Conservation (phyloP, 2,888 invertebrate genomes). For the Imbricaverruca yamaguchii region DNA sequence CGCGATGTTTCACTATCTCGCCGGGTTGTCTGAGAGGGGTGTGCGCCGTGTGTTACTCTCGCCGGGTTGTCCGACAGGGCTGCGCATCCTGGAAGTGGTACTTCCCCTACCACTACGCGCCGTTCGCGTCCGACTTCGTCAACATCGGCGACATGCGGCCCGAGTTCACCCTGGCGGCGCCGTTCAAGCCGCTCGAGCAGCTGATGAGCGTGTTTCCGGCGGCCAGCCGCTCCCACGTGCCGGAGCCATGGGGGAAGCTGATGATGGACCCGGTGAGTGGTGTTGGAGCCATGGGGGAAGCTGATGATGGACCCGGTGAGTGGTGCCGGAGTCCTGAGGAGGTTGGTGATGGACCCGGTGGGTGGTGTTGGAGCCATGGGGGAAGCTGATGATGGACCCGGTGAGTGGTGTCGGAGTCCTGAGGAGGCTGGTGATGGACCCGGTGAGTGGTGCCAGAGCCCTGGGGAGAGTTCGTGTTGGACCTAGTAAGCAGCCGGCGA, state of each 20-base stretch:
- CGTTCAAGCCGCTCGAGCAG: conserved; percentile 97
- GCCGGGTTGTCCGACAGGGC: conserved; percentile 49
- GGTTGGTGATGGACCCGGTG: conserved; percentile 79
- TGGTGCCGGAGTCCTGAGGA: conserved; percentile 85
- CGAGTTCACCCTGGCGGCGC: conserved; percentile 82
- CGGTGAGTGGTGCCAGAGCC: conserved; percentile 65
- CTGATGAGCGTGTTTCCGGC: conserved; percentile 99
- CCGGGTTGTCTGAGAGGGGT: too few species aligned
- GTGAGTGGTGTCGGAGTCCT: conserved; percentile 64
- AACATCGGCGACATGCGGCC: conserved; percentile 78
- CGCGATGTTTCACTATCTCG: too few species aligned
- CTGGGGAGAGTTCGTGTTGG: conserved; percentile 89
- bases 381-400: conserved; percentile 80
- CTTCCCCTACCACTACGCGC: conserved; percentile 99
- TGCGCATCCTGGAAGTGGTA: conserved; percentile 99
- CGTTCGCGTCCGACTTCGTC: conserved; percentile 97
- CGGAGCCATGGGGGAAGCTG: conserved; percentile 80
- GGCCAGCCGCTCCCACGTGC: conserved; percentile 88
- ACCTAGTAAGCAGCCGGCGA: conserved; percentile 50
- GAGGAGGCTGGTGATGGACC: conserved; percentile 88
- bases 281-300: conserved; percentile 84
- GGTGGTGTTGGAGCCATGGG: conserved; percentile 78
- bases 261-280: conserved; percentile 70
- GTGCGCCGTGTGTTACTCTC: conserved; percentile 15
- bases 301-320: conserved; percentile 74